These are phyloP conservation scores for Holothuria leucospilota DNA, from an alignment of 53 echinoderm and acorn worm genomes.

Conservation along the genomic window DNA sequence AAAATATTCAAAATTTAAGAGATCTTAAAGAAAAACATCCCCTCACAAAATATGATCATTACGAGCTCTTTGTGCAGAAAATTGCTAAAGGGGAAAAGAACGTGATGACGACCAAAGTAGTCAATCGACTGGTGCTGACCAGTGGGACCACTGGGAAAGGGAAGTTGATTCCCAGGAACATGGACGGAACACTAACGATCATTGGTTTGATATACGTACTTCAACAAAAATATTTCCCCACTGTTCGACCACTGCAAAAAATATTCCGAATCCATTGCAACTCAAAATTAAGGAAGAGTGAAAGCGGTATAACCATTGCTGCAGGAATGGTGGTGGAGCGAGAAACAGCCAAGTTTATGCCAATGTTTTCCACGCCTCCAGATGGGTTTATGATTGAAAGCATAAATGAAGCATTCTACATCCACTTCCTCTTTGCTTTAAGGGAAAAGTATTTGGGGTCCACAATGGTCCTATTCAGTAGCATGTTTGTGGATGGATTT, in stretches of 20 bases:
- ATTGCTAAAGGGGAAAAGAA: slow-evolving; percentile 21
- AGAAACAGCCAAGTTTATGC: background rate
- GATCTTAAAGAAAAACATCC: slow-evolving; percentile 68
- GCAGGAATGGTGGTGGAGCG: background rate
- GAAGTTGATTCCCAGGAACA: slow-evolving; percentile 63
- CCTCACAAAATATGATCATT: slow-evolving; percentile 68
- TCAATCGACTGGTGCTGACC: slow-evolving; percentile 58
- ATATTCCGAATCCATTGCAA: slow-evolving; percentile 3
- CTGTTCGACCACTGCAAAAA: slow-evolving; percentile 8
- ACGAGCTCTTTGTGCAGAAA: slow-evolving; percentile 53
- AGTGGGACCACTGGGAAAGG: slow-evolving; percentile 77
- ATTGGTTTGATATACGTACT: background rate
- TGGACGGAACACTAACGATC: background rate
- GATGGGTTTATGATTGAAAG: slow-evolving; percentile 19
- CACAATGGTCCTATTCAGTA: slow-evolving; percentile 32
- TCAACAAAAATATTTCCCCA: background rate
- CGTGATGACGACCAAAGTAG: slow-evolving; percentile 65
- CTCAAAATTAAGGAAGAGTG: background rate
- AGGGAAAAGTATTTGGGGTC: slow-evolving; percentile 61
- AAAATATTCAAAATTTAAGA: slow-evolving; percentile 55
- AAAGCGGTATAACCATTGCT: slow-evolving; percentile 18
- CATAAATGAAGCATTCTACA: slow-evolving; percentile 53
- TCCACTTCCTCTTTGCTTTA: slow-evolving; percentile 77
- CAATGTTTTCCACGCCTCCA: slow-evolving; percentile 32
- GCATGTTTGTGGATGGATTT: slow-evolving; percentile 56